Base-by-base conservation (phyloP, 2,888 invertebrate species). In the Nipponacmea schrenckii region DNA sequence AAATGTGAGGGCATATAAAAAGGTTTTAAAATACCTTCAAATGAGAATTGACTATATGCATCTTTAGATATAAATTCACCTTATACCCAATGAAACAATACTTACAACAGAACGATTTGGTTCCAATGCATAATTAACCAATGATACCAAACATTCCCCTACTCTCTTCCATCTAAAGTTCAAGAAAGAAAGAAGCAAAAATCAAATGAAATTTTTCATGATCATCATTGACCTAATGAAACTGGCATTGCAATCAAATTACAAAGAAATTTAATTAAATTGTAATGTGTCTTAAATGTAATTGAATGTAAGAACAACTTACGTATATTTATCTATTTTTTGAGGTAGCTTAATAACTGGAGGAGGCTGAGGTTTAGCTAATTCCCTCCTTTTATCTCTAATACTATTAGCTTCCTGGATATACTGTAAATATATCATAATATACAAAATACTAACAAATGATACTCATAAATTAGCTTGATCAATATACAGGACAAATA, bases 141-240 rank as follows among this genome's bases (percentile, higher is more conserved):
- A 77, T 24, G 77, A 79, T 17, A 87, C 67, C 48, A 89, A 77
- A 73, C 84, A 81, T 71, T 88, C 85, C 45, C 89, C 89, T 20
- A 89, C 79, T 76, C 80, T 78, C 70, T 83, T 84, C 89, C 89
- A 89, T 10, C 89, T 89, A 79, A 67, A 81, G 79, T 56, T 31
- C 63, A 62, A 72, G 26, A 69, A 65, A 15, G 44, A 2, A 62
- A 66, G 46, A 69, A 17, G 14, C 48, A 70, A 44, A 65, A 17
- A 7, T 3, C 56, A 31, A 39, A 39, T 39, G 39, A 10, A 39
- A 39, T 39, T 39, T 39, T 31, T 31, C 31, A 31, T 31, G 31
- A 31, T 8, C 7, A 8, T 39, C 10, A 5, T 39, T 39, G 39
- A 1, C 8, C 39, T 39, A 8, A 31, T 31, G 31, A 39, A 39